Base-by-base conservation (phyloP, 2,888 invertebrate genomes). In the Cartodere bifasciata region DNA sequence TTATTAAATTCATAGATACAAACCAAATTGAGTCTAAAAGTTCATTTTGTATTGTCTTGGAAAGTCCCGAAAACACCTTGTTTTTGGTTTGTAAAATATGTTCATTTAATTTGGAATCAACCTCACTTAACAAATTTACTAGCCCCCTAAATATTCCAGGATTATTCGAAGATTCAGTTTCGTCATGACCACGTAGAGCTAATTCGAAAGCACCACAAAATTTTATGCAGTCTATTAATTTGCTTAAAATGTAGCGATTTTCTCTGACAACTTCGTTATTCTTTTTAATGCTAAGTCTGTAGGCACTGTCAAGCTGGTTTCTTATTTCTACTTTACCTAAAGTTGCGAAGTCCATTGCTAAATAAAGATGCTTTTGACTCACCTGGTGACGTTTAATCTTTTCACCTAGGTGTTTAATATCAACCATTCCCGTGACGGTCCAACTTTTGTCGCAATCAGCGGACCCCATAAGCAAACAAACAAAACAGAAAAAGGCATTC, bases 141-240 rank as follows among this genome's bases (percentile, higher is more conserved):
- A 48, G 25, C 13, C 44, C 48, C 17, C 26, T 23, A 41, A 45
- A 47, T 15, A 45, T 34, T 1, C 40, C 44, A n/a, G 38, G 37
- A 31, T 46, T 47, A 16, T 23, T 23, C 13, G 41, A 41, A 11
- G 29, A 6, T 15, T 32, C 29, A 5, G 32, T 37, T 40, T 46
- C 47, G 34, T 45, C 43, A 31, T 48, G 44, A 25, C 46, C 48
- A 16, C 46, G 29, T 13, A 51, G 34, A 13, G 49, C 45, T n/a
- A 48, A 30, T 34, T 52, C 45, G 35, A 46, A 51, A 10, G 37
- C 40, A 5, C 45, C 43, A 44, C 48, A 52, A 42, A 49, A 49
- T 29, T 46, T 40, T 15, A 53, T 39, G 31, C 41, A 47, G 24
- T 48, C 38, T 12, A 50, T 43, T 23, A 50, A 32, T 40, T 40